Conservation (phyloP, 2,797 vertebrate genomes). For the Melanotaenia boesemani region DNA sequence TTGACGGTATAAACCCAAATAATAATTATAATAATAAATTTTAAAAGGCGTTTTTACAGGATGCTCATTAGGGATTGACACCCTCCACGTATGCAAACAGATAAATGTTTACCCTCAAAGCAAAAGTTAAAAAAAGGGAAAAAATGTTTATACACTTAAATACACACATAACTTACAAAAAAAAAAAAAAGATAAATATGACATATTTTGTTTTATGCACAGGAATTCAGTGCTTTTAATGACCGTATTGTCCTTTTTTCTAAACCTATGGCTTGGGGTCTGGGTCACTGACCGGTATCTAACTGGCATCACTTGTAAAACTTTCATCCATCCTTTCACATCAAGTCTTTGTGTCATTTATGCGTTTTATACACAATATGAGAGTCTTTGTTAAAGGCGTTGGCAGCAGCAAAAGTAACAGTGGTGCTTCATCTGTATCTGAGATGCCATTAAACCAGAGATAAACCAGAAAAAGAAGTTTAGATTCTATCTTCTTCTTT, state of each 20-base stretch:
- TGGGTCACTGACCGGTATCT: conserved; percentile 26
- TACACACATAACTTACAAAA: conserved; percentile 63
- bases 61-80: neutral
- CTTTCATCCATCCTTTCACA: conserved; percentile 8
- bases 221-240: conserved; percentile 55
- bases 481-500: neutral
- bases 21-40: neutral
- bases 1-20: neutral
- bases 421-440: conserved; percentile 14
- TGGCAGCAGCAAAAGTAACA: conserved; percentile 28
- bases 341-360: conserved; percentile 15
- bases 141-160: conserved; percentile 56
- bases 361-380: conserved; percentile 15
- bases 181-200: conserved; percentile 72
- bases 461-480: neutral
- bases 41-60: conserved; percentile 13
- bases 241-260: conserved; percentile 47
- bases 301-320: conserved; percentile 10
- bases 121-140: conserved; percentile 33
- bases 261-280: conserved; percentile 61
- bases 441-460: conserved; percentile 1
- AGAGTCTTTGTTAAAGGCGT: conserved; percentile 33
- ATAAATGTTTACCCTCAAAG: conserved; percentile 2
- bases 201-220: conserved; percentile 52
- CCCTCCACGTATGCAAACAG: neutral